Percentiles rank a stretch among this genome's conserved stretches.
These are phyloP conservation scores for Drosophila simulans DNA, from an alignment of 1,140 invertebrate genomes.

Conservation along the genomic window DNA sequence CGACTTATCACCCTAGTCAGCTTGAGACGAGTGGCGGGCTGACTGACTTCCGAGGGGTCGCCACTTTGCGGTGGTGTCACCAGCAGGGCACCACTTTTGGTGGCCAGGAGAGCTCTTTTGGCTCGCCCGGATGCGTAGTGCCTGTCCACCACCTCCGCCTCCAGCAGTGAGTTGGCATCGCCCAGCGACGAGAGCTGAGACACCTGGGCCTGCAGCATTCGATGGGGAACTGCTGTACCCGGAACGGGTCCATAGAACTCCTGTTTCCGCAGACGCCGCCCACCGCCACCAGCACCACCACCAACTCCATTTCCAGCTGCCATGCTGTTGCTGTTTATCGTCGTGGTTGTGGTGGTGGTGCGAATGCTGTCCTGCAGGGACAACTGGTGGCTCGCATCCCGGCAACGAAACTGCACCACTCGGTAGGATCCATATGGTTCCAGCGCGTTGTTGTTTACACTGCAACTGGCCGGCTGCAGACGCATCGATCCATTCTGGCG, in stretches of 20 bases:
- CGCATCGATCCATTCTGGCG: conserved; percentile 72
- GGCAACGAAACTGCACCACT: conserved; percentile 75
- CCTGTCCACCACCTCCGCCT: conserved; percentile 46
- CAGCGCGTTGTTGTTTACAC: conserved; percentile 77
- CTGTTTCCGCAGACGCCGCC: conserved; percentile 49
- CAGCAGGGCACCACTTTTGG: conserved; percentile 64
- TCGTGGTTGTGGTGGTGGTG: conserved; percentile 71
- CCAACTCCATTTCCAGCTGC: conserved; percentile 11
- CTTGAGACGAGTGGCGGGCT: conserved; percentile 62
- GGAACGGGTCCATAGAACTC: conserved; percentile 42
- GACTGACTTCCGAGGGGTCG: conserved; percentile 21
- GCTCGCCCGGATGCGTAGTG: conserved; percentile 35
- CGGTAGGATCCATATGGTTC: conserved; percentile 77
- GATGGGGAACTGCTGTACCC: conserved; percentile 52
- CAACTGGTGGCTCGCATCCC: conserved; percentile 66
- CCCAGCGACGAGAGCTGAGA: conserved; percentile 58
- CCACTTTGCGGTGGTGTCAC: conserved; percentile 30
- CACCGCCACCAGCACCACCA: not conserved
- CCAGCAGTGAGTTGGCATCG: conserved; percentile 59
- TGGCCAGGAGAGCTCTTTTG: conserved; percentile 63
- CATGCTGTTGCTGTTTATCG: conserved; percentile 62
- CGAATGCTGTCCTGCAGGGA: conserved; percentile 75
- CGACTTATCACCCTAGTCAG: conserved; percentile 74
- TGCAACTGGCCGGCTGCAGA: conserved; percentile 61
- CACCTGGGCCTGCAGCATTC: conserved; percentile 62